Evolutionary conservation across 1,140 invertebrate genomes (phyloP), one percentile per base, ranked within the genome.

Genomic region (Zaprionus ghesquierei): DNA sequence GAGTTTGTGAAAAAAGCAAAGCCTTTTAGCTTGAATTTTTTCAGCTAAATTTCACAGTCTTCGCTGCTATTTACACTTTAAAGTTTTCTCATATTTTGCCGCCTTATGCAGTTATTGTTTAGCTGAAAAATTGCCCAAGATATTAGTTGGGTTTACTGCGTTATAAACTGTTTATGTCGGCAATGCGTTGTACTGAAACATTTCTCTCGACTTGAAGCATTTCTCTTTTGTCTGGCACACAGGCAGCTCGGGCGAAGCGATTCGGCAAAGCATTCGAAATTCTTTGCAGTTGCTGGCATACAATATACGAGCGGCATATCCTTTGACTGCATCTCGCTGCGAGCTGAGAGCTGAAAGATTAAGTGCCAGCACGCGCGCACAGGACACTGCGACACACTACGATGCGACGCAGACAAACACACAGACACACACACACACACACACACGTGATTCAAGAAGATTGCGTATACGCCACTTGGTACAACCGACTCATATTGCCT

Each of bases 381-480:
- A 22, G 64, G 29, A 38, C 12, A 63, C 58, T 63, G 15, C 15
- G 29, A 54, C 60, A 60, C 33, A 31, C 31, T 38, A 41, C 25
- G 41, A 29, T 27, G 18, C 25, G 12, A 74, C 60, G 66, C 54
- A 59, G 38, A 55, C 8, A 27, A 23, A 22, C 54, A 27, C 18
- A 46, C 54, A 55, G 55, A 49, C 25, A 46, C 27, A 41, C 27
- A 63, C 33, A 63, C 55, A 49, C 31, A 25, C 9, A 49, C 23
- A 35, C n/a, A 61, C 64, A 49, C 41, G 62, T 64, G 79, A 64
- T 79, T 66, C 59, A 82, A 64, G 61, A 76, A 77, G 49, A 87
- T 87, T 87, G 79, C 76, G 84, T 70, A 87, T 89, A 89, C 84
- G 79, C 72, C 84, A 66, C 80, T 56, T 87, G 69, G 74, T 55